Percentiles rank a stretch among this genome's conserved stretches.
Conservation (phyloP, 2,888 invertebrate species). For the Lasioglossum zephyrum region DNA sequence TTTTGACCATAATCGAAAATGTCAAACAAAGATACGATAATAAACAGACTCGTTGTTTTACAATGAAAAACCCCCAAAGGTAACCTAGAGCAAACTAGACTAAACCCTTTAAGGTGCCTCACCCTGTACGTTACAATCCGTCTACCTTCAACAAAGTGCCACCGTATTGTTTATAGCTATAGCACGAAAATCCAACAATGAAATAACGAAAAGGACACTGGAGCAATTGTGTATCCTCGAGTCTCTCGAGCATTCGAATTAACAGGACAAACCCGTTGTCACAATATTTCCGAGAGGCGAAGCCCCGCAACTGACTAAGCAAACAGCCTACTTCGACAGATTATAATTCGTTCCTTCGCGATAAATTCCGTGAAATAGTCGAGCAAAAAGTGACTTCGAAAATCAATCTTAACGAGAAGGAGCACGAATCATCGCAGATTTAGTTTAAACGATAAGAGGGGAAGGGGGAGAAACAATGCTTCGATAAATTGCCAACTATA, state of each 20-base stretch:
- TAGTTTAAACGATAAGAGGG: slow-evolving; percentile 8
- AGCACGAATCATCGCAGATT: slow-evolving; percentile 33
- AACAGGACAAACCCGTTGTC: not conserved
- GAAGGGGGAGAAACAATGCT: slow-evolving; percentile 4
- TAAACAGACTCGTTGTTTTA: not conserved
- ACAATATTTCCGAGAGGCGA: not conserved
- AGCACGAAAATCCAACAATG: not conserved
- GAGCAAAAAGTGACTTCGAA: not conserved
- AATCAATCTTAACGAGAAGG: slow-evolving; percentile 16
- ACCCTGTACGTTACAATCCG: not conserved
- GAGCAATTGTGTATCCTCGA: not conserved
- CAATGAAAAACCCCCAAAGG: not conserved
- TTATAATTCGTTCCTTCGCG: not conserved
- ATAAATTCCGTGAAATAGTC: not conserved
- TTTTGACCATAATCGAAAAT: not conserved
- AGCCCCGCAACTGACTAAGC: not conserved
- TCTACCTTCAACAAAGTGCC: not conserved
- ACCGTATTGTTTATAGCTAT: not conserved
- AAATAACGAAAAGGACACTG: not conserved
- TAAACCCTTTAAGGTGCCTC: slow-evolving; percentile 1
- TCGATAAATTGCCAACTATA: slow-evolving; percentile 40
- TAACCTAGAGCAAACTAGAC: not conserved
- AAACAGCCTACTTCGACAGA: not conserved
- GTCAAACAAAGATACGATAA: not conserved
- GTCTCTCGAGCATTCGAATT: not conserved